Conservation (phyloP, 2,113 vertebrate species). For the Limanda limanda region DNA sequence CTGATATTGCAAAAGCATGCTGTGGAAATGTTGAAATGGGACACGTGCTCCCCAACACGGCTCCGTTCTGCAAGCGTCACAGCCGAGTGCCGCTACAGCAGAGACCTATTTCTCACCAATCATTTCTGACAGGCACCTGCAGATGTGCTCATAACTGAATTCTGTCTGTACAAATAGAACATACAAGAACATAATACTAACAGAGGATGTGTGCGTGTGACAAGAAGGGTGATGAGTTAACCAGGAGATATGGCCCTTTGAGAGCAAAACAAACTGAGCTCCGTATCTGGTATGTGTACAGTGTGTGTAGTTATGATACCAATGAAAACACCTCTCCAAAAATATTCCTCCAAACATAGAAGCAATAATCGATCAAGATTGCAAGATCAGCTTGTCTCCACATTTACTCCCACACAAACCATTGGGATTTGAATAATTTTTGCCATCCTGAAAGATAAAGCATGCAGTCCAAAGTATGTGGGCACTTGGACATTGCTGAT, state of each 20-base stretch:
- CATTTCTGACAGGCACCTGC: conserved; percentile 38
- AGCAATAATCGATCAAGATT: neutral
- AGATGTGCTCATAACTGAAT: conserved; percentile 21
- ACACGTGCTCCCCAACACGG: conserved; percentile 39
- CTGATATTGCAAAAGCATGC: conserved; percentile 36
- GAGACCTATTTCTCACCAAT: conserved; percentile 28
- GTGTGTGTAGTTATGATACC: neutral
- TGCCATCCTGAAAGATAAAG: neutral
- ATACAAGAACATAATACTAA: conserved; percentile 9
- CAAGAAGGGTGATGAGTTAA: conserved; percentile 14
- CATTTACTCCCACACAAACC: neutral
- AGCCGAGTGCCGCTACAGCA: conserved; percentile 21
- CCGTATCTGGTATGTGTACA: neutral
- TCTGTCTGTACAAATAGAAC: conserved; percentile 18
- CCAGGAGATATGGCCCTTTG: neutral
- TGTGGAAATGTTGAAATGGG: conserved; percentile 1
- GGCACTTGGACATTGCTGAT: neutral
- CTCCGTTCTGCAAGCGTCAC: conserved; percentile 6
- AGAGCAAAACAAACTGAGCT: neutral
- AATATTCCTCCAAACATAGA: neutral
- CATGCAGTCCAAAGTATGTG: neutral
- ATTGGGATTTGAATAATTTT: neutral
- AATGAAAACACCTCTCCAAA: neutral
- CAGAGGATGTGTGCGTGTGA: conserved; percentile 14
- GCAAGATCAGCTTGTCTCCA: neutral